Evolutionary conservation across 2,888 invertebrate species (phyloP).

Genomic region (Agelastica alni): DNA sequence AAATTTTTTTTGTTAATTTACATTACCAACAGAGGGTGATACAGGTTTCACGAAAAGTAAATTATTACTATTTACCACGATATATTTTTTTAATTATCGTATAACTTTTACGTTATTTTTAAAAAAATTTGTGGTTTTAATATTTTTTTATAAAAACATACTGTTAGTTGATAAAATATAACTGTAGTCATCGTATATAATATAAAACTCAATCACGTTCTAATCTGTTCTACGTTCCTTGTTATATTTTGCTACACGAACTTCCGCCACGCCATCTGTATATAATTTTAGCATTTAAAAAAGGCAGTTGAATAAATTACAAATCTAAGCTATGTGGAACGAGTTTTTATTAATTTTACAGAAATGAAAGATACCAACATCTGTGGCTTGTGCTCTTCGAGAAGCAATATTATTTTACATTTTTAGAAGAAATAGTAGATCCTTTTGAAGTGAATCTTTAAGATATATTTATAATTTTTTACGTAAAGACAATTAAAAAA

Average conservation of each 20-base stretch:
- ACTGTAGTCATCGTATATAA: not conserved
- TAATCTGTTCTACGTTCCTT: not conserved
- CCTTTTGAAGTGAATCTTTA: no score
- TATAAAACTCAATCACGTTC: constrained; percentile 16
- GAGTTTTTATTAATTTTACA: constrained; percentile 39
- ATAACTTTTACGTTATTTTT: no score
- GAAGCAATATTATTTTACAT: constrained; percentile 6
- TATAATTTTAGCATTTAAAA: constrained; percentile 34
- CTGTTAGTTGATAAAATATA: constrained; percentile 1
- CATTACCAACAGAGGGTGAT: no score
- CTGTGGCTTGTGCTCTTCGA: constrained; percentile 31
- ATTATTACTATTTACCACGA: no score
- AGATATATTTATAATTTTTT: no score
- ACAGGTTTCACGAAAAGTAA: no score
- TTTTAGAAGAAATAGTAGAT: not conserved
- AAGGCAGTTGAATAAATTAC: constrained; percentile 37
- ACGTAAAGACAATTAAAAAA: no score
- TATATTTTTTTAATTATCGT: no score
- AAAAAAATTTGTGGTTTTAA: no score
- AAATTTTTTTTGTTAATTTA: no score
- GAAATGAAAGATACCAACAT: constrained; percentile 35
- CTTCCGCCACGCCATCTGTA: constrained; percentile 31
- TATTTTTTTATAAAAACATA: no score
- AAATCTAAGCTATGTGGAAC: constrained; percentile 32
- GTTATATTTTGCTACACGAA: constrained; percentile 3